Conservation (phyloP, 2,113 vertebrate genomes). For the Eidolon helvum region DNA sequence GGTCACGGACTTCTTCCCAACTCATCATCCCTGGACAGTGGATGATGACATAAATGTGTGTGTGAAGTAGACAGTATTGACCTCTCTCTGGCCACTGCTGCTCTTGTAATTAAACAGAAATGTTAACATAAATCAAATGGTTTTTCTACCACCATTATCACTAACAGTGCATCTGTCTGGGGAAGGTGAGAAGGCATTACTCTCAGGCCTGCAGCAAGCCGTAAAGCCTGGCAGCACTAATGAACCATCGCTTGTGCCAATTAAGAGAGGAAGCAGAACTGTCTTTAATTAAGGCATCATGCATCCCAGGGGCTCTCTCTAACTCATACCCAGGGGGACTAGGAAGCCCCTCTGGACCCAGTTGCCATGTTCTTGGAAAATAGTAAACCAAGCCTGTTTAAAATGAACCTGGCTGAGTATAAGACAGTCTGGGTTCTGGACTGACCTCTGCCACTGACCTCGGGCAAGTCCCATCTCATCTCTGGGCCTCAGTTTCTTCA, state of each 20-base stretch:
- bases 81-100: slow-evolving; percentile 14
- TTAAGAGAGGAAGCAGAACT: slow-evolving; percentile 73
- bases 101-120: slow-evolving; percentile 37
- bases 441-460: neutral
- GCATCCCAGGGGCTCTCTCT: slow-evolving; percentile 60
- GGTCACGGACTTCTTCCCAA: slow-evolving; percentile 21
- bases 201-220: slow-evolving; percentile 41
- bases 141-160: slow-evolving; percentile 59
- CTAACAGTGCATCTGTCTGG: slow-evolving; percentile 68
- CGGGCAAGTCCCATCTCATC: neutral
- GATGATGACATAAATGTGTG: slow-evolving; percentile 19
- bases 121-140: slow-evolving; percentile 73
- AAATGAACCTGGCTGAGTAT: neutral
- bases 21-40: neutral
- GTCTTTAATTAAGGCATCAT: slow-evolving; percentile 69
- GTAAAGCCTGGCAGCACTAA: slow-evolving; percentile 67
- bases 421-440: neutral
- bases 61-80: neutral
- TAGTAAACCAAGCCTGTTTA: neutral
- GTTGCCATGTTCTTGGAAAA: slow-evolving; percentile 8
- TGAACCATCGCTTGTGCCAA: slow-evolving; percentile 69
- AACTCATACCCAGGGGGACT: slow-evolving; percentile 8
- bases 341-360: slow-evolving; percentile 16
- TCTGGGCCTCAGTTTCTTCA: neutral
- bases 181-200: slow-evolving; percentile 40